A percentile compares a stretch with the other conserved stretches of the same genome.
Evolutionary conservation across 2,888 invertebrate species (phyloP).

Genomic region (Mactromeris polynyma): DNA sequence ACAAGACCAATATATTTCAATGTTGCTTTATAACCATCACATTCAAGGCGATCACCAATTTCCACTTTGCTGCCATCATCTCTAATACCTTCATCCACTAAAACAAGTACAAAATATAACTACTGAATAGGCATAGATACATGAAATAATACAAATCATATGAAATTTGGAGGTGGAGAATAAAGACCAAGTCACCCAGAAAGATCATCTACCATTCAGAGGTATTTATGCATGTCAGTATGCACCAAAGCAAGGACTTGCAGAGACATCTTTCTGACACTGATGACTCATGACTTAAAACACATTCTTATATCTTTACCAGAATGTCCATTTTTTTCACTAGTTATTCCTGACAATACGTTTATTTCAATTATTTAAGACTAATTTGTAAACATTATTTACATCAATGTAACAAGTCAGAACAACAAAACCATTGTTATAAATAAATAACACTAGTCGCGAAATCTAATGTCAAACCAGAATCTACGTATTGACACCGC

Average conservation of each 20-base stretch:
- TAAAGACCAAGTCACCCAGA: too few relatives aligned
- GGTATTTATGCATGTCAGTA: too few relatives aligned
- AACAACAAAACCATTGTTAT: not conserved
- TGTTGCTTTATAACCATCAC: constrained; percentile 89
- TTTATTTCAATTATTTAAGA: not conserved
- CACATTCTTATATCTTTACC: not conserved
- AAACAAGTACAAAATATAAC: not conserved
- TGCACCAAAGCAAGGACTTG: too few relatives aligned
- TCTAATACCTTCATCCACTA: constrained; percentile 27
- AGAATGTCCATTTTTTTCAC: not conserved
- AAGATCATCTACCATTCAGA: too few relatives aligned
- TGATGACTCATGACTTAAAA: not conserved
- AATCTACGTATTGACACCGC: not conserved
- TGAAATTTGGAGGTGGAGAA: too few relatives aligned
- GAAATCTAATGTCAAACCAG: not conserved
- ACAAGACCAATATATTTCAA: constrained; percentile 92
- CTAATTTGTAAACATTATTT: not conserved
- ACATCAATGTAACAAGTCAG: not conserved
- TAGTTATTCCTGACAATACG: not conserved
- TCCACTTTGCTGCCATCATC: constrained; percentile 75
- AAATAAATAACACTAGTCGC: not conserved
- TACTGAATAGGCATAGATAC: too few relatives aligned
- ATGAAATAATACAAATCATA: too few relatives aligned
- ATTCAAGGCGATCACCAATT: constrained; percentile 88
- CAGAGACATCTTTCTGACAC: too few relatives aligned